phyloP scores from a whole-genome alignment of 2,888 invertebrate genomes.

The Aporophyla lueneburgensis region DNA sequence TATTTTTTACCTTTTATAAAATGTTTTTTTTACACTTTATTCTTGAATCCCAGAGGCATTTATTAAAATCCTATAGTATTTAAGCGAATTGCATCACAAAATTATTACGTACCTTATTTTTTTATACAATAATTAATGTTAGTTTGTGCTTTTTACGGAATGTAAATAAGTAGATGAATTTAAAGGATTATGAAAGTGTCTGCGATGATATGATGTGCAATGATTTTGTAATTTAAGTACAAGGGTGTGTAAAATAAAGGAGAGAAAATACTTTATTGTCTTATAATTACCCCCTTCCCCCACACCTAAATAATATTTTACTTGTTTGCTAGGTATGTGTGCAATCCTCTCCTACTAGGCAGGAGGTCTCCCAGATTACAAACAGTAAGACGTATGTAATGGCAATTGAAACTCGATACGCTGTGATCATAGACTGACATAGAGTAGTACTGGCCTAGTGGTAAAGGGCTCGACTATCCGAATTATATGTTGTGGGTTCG shows the following conservation, averaged over 20 bases:
- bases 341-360: background rate
- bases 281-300: background rate
- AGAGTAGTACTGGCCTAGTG: too few relatives aligned
- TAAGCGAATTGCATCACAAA: constrained; percentile 55
- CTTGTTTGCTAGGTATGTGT: background rate
- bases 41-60: constrained; percentile 55
- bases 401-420: background rate
- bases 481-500: too few relatives aligned
- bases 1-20: constrained; percentile 37
- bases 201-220: constrained; percentile 67
- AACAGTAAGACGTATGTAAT: constrained; percentile 5
- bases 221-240: constrained; percentile 76
- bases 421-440: background rate
- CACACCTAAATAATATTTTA: background rate
- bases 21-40: constrained; percentile 19
- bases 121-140: constrained; percentile 42
- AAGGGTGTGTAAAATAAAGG: constrained; percentile 70
- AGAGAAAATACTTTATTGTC: constrained; percentile 47
- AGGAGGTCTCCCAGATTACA: too few relatives aligned
- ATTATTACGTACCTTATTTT: constrained; percentile 54
- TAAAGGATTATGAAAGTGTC: constrained; percentile 48
- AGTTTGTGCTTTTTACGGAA: constrained; percentile 45
- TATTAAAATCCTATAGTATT: constrained; percentile 43
- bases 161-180: constrained; percentile 61
- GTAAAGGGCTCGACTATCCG: too few relatives aligned